These are phyloP conservation scores for Diadophis punctatus DNA, from an alignment of 2,113 vertebrate genomes.

Conservation along the genomic window DNA sequence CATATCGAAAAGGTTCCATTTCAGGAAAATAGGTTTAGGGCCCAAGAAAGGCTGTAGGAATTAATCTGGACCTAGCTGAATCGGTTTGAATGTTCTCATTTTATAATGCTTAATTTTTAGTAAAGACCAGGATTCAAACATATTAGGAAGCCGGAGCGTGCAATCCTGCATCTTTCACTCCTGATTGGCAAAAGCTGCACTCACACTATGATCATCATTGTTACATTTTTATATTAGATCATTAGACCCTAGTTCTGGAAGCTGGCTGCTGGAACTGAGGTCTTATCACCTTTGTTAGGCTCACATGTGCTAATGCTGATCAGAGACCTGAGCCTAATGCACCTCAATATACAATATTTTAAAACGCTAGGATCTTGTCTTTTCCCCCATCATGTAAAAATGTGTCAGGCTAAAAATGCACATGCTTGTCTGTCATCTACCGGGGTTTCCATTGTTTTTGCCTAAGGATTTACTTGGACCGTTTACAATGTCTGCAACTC, in stretches of 20 bases:
- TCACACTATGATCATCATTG: not conserved
- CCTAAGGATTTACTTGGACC: constrained; percentile 1
- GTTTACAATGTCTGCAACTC: not conserved
- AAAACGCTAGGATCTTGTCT: not conserved
- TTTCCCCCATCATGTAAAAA: not conserved
- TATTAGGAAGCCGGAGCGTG: not conserved
- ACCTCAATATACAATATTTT: not conserved
- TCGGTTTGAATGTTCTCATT: not conserved
- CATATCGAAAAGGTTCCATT: not conserved
- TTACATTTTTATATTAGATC: not conserved
- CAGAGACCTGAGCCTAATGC: not conserved
- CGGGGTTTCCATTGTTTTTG: not conserved
- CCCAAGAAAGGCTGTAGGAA: not conserved
- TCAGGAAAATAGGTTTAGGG: not conserved
- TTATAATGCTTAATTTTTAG: not conserved
- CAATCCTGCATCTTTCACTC: not conserved
- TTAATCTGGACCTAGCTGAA: not conserved
- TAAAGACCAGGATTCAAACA: not conserved
- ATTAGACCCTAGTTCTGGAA: not conserved
- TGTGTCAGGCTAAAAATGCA: not conserved
- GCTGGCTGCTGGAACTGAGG: not conserved
- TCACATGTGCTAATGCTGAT: not conserved
- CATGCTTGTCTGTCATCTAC: not conserved
- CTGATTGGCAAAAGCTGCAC: not conserved
- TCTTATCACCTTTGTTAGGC: not conserved